Percentiles rank a stretch among this genome's conserved stretches.
Evolutionary conservation across 2,113 vertebrate species (phyloP).

Genomic region (Hippopotamus amphibius): DNA sequence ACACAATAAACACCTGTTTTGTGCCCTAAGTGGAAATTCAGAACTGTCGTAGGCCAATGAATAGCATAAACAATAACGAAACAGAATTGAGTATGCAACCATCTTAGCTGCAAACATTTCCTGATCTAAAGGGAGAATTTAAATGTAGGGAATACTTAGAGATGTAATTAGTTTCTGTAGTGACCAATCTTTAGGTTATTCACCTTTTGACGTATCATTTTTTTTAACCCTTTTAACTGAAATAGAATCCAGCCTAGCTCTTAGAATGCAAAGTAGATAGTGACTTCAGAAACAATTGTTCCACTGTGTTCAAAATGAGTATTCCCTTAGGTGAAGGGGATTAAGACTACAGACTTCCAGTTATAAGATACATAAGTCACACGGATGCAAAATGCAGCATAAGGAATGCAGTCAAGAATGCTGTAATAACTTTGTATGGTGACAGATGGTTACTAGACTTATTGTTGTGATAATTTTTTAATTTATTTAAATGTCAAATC

Average conservation of each 20-base stretch:
- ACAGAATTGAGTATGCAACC: neutral
- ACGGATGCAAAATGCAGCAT: neutral
- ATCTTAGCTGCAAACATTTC: neutral
- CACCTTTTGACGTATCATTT: conserved; percentile 40
- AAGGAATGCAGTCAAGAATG: neutral
- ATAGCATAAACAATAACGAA: conserved; percentile 43
- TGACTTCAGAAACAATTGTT: conserved; percentile 54
- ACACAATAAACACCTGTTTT: neutral
- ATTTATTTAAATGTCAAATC: neutral
- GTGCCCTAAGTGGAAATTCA: conserved; percentile 19
- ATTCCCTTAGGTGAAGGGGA: neutral
- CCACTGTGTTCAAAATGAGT: conserved; percentile 16
- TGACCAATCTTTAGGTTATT: neutral
- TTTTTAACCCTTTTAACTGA: neutral
- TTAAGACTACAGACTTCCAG: neutral
- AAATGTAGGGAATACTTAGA: neutral
- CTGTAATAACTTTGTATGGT: neutral
- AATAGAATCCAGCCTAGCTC: conserved; percentile 10
- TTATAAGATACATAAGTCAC: neutral
- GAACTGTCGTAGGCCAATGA: neutral
- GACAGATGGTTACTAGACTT: neutral
- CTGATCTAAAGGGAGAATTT: conserved; percentile 15
- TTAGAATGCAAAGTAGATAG: conserved; percentile 2
- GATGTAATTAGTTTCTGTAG: neutral
- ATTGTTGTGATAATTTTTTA: neutral